Base-by-base conservation (phyloP, 2,888 invertebrate genomes). In the Monopis laevigella region DNA sequence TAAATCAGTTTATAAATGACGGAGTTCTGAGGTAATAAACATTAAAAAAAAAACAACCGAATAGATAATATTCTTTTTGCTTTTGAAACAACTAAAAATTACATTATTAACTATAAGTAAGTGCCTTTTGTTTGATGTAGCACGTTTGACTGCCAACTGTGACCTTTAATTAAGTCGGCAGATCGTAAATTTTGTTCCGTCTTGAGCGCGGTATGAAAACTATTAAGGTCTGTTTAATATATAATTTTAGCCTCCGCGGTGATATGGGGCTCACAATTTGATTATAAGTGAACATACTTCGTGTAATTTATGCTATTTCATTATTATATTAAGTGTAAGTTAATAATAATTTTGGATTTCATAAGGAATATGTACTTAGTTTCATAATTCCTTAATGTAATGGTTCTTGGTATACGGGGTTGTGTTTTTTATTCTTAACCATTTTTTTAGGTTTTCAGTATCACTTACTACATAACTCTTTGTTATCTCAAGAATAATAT, bases 151-250 rank as follows among this genome's bases (percentile, higher is more conserved):
- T 46, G 51, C 49, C 43, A 54, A 58, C 54, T 54, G 50, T 53
- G 58, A 53, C 56, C 60, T 60, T 62, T 62, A 65, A 68, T 66
- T 67, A 65, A 62, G 64, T 59, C 56, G 55, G 54, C 53, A 45
- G 49, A 54, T 61, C 54, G 62, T 67, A 65, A 65, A 66, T 67
- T 64, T 56, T 56, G 56, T 58, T 59, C 58, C 56, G 51, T 5
- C 21, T 19, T 36, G 21, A 19, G 21, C 35, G 21, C 21, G 19
- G 36, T 21, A 12, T 19, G 19, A 36, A 51, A 57, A 59, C 58
- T 60, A 58, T 60, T 58, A 59, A 50, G 51, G 44, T 21, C n/a
- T 16, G 36, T 36, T 36, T 36, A 36, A 36, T 36, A 36, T 36
- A 36, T 36, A 36, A 36, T 36, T 36, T 36, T 21, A 36, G 21